Conservation (phyloP, 1,140 invertebrate species). For the Trichoplusia ni region DNA sequence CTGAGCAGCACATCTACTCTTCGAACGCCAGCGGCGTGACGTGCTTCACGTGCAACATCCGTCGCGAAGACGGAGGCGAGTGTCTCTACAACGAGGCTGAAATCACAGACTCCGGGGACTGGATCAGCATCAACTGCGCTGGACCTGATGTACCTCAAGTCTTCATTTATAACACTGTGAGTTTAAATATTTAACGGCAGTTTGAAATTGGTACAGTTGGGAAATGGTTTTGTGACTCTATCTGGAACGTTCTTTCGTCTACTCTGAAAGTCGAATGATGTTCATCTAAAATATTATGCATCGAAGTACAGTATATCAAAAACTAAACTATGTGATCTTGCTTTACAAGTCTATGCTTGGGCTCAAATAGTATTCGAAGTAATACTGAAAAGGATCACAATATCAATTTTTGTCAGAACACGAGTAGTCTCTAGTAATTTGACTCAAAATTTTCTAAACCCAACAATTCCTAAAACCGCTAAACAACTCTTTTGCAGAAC, state of each 20-base stretch:
- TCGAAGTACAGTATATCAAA: no score
- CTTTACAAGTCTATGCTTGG: no score
- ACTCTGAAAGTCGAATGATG: no score
- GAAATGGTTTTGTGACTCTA: no score
- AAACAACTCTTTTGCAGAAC: constrained; percentile 51
- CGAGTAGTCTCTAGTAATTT: no score
- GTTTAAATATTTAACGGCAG: constrained; percentile 33
- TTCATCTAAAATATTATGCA: no score
- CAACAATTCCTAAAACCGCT: background rate
- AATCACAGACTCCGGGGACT: constrained; percentile 85
- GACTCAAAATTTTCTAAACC: background rate
- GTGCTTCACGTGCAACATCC: constrained; percentile 84
- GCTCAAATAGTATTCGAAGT: no score
- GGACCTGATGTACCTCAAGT: constrained; percentile 81
- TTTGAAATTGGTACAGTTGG: no score
- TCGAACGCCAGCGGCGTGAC: constrained; percentile 60
- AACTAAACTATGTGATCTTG: no score
- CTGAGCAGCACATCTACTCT: constrained; percentile 85
- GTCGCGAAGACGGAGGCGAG: constrained; percentile 75
- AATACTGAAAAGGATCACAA: no score
- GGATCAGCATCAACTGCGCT: constrained; percentile 88
- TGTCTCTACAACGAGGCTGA: constrained; percentile 87
- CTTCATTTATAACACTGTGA: constrained; percentile 68
- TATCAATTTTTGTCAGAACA: no score
- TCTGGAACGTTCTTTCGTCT: no score